Evolutionary conservation across 2,888 invertebrate species (phyloP).

Genomic region (Volucella bombylans): DNA sequence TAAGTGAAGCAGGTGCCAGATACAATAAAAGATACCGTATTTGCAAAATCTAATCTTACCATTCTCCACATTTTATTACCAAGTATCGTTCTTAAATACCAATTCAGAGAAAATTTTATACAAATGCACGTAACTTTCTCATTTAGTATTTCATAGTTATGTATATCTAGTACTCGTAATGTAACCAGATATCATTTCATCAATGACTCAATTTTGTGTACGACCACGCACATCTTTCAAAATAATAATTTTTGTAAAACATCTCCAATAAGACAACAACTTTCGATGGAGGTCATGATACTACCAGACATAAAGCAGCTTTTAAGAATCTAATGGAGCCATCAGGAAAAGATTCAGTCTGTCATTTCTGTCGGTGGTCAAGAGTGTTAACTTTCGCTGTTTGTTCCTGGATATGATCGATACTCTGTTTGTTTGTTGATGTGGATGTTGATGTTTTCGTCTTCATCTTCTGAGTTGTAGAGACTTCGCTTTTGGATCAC

Average conservation of each 20-base stretch:
- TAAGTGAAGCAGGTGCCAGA: too few species aligned
- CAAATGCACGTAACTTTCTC: slow-evolving; percentile 13
- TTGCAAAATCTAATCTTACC: slow-evolving; percentile 1
- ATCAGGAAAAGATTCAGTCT: slow-evolving; percentile 37
- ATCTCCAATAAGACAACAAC: slow-evolving; percentile 39
- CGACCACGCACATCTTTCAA: slow-evolving; percentile 34
- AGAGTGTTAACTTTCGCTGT: slow-evolving; percentile 69
- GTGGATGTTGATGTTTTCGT: not conserved
- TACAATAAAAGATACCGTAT: not conserved
- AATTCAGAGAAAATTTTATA: slow-evolving; percentile 2
- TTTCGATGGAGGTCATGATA: slow-evolving; percentile 62
- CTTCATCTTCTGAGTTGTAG: not conserved
- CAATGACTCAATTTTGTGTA: slow-evolving; percentile 30
- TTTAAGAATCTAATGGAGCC: slow-evolving; percentile 56
- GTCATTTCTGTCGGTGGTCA: slow-evolving; percentile 28
- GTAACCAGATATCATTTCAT: slow-evolving; percentile 16
- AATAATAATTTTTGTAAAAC: slow-evolving; percentile 46
- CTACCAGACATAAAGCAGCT: slow-evolving; percentile 25
- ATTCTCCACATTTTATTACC: slow-evolving; percentile 1
- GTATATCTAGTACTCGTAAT: slow-evolving; percentile 17
- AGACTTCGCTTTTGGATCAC: not conserved
- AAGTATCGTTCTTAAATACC: slow-evolving; percentile 16
- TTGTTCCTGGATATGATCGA: slow-evolving; percentile 59
- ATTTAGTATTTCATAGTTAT: not conserved
- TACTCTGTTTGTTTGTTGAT: slow-evolving; percentile 38